Percentiles rank a stretch among this genome's conserved stretches.
Evolutionary conservation across 2,888 invertebrate genomes (phyloP).

Genomic region (Polia nebulosa): DNA sequence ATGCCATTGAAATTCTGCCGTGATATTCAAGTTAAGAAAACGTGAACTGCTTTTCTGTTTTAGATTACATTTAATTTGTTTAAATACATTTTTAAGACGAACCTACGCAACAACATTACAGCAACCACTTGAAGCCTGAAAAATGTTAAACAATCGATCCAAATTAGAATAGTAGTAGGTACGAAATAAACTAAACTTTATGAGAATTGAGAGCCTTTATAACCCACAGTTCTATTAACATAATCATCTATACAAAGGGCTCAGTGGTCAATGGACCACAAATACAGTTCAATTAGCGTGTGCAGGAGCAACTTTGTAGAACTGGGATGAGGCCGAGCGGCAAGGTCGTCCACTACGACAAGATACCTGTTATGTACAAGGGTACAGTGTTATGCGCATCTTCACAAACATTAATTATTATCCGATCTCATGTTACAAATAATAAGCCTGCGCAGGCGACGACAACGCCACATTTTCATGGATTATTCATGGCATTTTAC

Average conservation of each 20-base stretch:
- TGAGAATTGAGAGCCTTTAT: not conserved
- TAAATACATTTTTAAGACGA: too few species aligned
- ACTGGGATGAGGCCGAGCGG: slow-evolving; percentile 74
- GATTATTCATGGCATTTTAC: slow-evolving; percentile 33
- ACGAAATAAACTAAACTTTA: not conserved
- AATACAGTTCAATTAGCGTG: slow-evolving; percentile 64
- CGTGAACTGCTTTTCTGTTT: not conserved
- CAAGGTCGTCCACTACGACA: slow-evolving; percentile 78
- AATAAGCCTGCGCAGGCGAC: slow-evolving; percentile 16
- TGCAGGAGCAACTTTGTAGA: slow-evolving; percentile 62
- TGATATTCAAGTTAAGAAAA: slow-evolving; percentile 15
- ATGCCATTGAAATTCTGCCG: slow-evolving; percentile 47
- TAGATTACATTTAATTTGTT: too few species aligned
- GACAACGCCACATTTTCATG: slow-evolving; percentile 17
- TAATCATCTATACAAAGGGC: slow-evolving; percentile 17
- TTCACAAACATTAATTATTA: slow-evolving; percentile 51
- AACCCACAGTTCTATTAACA: slow-evolving; percentile 23
- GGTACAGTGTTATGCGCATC: slow-evolving; percentile 58
- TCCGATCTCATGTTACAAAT: slow-evolving; percentile 45
- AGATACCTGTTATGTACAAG: slow-evolving; percentile 66
- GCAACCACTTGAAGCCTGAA: not conserved
- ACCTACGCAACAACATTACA: slow-evolving; percentile 7
- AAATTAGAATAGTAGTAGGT: not conserved
- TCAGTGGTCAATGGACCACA: slow-evolving; percentile 66
- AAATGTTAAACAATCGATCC: not conserved